Evolutionary conservation across 2,113 vertebrate genomes (phyloP), one percentile per base, ranked within the genome.

Genomic region (Triplophysa rosa): DNA sequence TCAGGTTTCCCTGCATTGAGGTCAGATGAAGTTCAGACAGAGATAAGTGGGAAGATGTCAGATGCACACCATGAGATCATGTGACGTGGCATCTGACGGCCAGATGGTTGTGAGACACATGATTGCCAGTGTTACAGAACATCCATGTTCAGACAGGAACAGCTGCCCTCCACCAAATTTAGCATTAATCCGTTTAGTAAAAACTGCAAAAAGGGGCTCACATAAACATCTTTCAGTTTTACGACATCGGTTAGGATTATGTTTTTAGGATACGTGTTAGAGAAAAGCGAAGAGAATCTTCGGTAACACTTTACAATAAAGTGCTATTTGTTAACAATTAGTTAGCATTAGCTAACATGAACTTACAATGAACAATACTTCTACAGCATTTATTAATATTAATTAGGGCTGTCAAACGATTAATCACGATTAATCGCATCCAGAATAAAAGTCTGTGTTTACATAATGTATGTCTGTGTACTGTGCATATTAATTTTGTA

Each of bases 81-180:
- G 87, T 84, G 86, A 87, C 42, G 58, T 85, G 75, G 80, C 83
- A 86, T 85, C 84, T 87, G 86, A 89, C 80, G 77, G 82, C 84
- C 88, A 89, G 87, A 90, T 89, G 90, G 78, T 79, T 66, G 26
- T 56, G 75, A 85, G 74, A 85, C 73, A 82, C 73, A 65, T 65
- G 67, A 61, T 72, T 72, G 78, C 67, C 71, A 82, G 74, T 69
- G 67, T 64, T 78, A 78, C 23, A 71, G 79, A 81, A 72, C 64
- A 68, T 68, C 47, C 59, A 47, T 59, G 54, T 65, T 73, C 33
- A 29, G 68, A 63, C 21, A 75, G 67, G 52, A 83, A 77, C 79
- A 81, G 74, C 58, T 81, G 82, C 72, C 67, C 21, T 37, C 19
- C 61, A 56, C 52, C 74, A 84, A 72, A 66, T 72, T 40, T 66